Evolutionary conservation across 2,888 invertebrate genomes (phyloP).

Genomic region (Didymodactylos carnosus): DNA sequence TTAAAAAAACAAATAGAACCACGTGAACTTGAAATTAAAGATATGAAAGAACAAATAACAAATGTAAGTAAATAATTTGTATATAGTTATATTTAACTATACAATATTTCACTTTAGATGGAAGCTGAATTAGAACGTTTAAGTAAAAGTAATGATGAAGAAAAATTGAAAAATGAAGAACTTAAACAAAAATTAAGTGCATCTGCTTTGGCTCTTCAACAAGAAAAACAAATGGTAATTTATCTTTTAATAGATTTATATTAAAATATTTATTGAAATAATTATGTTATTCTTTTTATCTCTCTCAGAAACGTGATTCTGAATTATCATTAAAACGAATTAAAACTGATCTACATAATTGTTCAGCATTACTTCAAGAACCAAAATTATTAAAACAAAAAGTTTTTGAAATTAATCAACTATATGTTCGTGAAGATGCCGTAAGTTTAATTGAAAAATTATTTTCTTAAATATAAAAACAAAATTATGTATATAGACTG

Average conservation of each 20-base stretch:
- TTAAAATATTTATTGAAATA: background rate
- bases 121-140: constrained; percentile 59
- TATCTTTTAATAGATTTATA: background rate
- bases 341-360: constrained; percentile 57
- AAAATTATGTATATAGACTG: constrained; percentile 24
- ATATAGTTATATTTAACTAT: constrained; percentile 16
- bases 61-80: constrained; percentile 23
- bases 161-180: constrained; percentile 55
- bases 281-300: background rate
- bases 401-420: constrained; percentile 36
- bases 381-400: constrained; percentile 44
- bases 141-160: constrained; percentile 49
- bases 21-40: constrained; percentile 59
- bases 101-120: constrained; percentile 38
- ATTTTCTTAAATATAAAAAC: background rate
- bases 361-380: constrained; percentile 57
- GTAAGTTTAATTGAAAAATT: constrained; percentile 22
- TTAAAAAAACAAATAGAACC: constrained; percentile 67
- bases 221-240: constrained; percentile 39
- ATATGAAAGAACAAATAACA: constrained; percentile 55
- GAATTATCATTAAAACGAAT: constrained; percentile 47
- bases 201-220: constrained; percentile 49
- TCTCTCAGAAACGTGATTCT: constrained; percentile 27
- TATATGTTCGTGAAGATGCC: constrained; percentile 35
- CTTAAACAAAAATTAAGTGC: constrained; percentile 55